Evolutionary conservation across 2,113 vertebrate genomes (phyloP).

Genomic region (Guaruba guarouba): DNA sequence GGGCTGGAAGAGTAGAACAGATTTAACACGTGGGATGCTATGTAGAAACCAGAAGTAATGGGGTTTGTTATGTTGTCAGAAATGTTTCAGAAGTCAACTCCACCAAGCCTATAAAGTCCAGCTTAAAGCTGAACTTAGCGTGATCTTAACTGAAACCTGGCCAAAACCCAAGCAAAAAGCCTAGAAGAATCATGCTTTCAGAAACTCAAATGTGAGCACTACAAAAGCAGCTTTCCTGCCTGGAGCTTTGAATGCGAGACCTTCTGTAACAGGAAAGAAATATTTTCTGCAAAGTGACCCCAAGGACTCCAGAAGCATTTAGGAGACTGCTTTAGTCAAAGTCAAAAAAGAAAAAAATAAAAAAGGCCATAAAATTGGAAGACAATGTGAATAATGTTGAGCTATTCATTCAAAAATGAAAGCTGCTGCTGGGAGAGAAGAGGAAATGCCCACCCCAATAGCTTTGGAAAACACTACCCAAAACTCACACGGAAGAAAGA

Average conservation of each 20-base stretch:
- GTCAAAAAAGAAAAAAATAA: neutral
- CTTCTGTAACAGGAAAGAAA: neutral
- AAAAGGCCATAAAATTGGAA: neutral
- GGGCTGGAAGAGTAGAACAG: neutral
- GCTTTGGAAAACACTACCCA: neutral
- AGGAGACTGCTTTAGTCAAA: neutral
- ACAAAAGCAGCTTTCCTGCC: neutral
- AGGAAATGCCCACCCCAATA: slow-evolving; percentile 21
- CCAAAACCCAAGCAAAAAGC: neutral
- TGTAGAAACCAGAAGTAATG: neutral
- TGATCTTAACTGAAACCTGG: neutral
- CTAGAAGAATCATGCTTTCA: rapidly evolving
- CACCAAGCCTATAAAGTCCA: neutral
- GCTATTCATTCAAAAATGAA: slow-evolving; percentile 40
- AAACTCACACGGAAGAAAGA: neutral
- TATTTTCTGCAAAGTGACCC: neutral
- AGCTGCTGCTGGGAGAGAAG: neutral
- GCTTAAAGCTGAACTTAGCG: neutral
- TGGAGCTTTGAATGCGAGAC: neutral
- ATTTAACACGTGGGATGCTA: neutral
- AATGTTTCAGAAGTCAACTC: neutral
- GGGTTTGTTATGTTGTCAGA: neutral
- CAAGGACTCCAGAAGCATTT: neutral
- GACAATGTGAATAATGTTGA: slow-evolving; percentile 28
- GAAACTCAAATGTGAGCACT: neutral